Base-by-base conservation (phyloP, 2,888 invertebrate genomes). In the Lasioglossum zephyrum region DNA sequence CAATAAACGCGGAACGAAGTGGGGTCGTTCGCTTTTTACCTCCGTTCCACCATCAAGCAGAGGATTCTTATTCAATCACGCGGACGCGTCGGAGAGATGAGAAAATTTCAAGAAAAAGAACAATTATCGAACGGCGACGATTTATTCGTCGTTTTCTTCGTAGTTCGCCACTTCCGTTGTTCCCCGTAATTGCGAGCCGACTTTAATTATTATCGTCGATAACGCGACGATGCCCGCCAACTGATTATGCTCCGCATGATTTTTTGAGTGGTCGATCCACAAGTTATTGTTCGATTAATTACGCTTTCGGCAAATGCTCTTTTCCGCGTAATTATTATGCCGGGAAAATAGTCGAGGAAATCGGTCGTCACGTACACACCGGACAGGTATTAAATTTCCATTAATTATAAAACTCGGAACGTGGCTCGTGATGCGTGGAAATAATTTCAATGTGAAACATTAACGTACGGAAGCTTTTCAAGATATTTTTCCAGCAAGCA, bases 61-160 rank as follows among this genome's bases (percentile, higher is more conserved):
- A 41, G 69, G n/a, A 69, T 69, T 39, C 69, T 69, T 36, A 39
- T 41, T 39, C 41, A 69, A 69, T 69, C n/a, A 39, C 69, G 69
- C 39, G 39, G 36, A 39, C 69, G 39, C 39, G n/a, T 1, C 11
- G 22, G 6, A 66, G 66, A 31, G 36, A 36, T 31, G 66, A 22
- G 66, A 18, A 31, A 66, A 36, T 66, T 66, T 22, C 18, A 66
- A 22, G 39, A 39, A 41, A 41, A 69, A 41, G 22, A 39, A 22
- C 36, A 69, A 39, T 22, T 41, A 69, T 39, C 39, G 39, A 39
- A 11, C 39, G 22, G 11, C 31, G 16, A 31, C 31, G 53, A 53
- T 53, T 53, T 53, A 53, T 53, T 53, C 36, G 31, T 4, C 16
- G 66, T 31, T 36, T 66, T 31, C 31, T 66, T 36, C 31, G 66